Evolutionary conservation across 1,140 invertebrate genomes (phyloP).

Genomic region (Amphibalanus amphitrite): DNA sequence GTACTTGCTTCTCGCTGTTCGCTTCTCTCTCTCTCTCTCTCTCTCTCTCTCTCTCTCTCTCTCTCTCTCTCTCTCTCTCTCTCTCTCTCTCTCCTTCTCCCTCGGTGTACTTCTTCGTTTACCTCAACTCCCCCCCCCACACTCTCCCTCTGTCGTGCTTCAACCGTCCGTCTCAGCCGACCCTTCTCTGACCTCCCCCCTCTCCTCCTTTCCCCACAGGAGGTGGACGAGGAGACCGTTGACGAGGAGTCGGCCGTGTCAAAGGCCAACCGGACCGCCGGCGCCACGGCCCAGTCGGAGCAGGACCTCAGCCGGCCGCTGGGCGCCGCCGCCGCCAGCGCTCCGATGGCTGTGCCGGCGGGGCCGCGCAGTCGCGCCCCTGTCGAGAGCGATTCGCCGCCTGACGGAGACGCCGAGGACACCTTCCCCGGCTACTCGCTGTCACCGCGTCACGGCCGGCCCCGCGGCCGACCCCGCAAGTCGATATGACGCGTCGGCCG

Average conservation of each 20-base stretch:
- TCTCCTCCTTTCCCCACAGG: background rate
- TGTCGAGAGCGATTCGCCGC: background rate
- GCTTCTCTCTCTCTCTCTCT: no score
- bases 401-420: background rate
- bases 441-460: background rate
- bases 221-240: background rate
- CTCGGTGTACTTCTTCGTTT: no score
- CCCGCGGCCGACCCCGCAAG: background rate
- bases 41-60: no score
- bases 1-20: no score
- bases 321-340: background rate
- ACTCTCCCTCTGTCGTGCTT: no score
- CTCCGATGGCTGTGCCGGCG: background rate
- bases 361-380: no score
- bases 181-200: no score
- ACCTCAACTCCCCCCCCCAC: no score
- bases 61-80: no score
- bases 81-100: no score
- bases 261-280: background rate
- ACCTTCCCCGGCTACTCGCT: background rate
- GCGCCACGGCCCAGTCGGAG: background rate
- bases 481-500: background rate
- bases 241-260: background rate
- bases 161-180: no score
- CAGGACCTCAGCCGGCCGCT: background rate